Evolutionary conservation across 2,797 vertebrate genomes (phyloP).

Genomic region (Malurus leucopterus): DNA sequence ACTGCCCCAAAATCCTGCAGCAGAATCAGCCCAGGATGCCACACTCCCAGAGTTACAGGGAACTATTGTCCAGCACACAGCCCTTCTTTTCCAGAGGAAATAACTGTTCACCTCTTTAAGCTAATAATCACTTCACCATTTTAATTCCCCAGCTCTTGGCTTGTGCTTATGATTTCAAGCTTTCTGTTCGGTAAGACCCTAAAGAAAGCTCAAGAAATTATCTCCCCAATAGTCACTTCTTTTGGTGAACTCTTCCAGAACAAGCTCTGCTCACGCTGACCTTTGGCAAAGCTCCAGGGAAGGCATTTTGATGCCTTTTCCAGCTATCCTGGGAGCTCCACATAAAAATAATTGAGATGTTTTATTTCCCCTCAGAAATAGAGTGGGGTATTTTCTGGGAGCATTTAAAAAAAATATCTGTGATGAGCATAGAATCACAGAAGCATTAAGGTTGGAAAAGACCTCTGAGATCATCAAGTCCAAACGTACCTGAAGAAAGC

Average conservation of each 20-base stretch:
- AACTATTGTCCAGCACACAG: fast-evolving
- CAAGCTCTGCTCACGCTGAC: background rate
- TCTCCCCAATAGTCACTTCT: background rate
- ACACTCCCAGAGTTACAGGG: fast-evolving
- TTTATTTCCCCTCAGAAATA: background rate
- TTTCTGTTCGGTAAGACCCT: conserved; percentile 5
- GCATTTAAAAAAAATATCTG: fast-evolving
- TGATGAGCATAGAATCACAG: no score
- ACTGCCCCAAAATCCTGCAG: background rate
- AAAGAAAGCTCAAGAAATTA: conserved; percentile 21
- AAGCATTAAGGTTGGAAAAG: background rate
- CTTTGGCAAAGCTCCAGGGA: background rate
- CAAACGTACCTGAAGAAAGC: background rate
- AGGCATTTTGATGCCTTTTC: background rate
- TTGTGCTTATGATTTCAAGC: conserved; percentile 23
- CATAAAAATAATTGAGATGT: fast-evolving
- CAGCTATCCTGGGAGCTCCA: background rate
- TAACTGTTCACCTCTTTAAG: conserved; percentile 20
- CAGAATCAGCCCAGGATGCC: background rate
- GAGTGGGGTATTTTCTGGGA: background rate
- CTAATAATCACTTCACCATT: conserved; percentile 28
- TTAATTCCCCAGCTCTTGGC: conserved; percentile 38
- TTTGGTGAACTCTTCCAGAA: background rate
- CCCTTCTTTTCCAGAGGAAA: background rate
- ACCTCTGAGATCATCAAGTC: background rate